These are phyloP conservation scores for Patiria miniata DNA, from an alignment of 35 echinoderm and acorn worm genomes.

Conservation along the genomic window DNA sequence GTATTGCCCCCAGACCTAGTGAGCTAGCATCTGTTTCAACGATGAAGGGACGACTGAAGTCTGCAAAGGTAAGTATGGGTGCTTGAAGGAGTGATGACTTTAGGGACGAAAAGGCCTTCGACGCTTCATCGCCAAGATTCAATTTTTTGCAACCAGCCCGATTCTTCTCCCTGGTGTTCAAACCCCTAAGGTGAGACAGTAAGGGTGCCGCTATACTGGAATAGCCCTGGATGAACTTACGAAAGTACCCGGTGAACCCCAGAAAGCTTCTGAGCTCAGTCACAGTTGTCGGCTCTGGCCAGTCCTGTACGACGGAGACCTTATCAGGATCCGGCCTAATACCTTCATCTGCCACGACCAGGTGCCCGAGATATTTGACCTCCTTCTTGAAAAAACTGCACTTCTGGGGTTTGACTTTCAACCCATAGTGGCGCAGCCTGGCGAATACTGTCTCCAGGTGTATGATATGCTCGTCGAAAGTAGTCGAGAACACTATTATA, in stretches of 20 bases:
- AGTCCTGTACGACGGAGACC: conserved; percentile 12
- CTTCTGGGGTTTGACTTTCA: background rate
- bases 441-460: background rate
- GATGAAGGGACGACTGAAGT: conserved; percentile 49
- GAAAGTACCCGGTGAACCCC: conserved; percentile 54
- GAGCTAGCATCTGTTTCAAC: conserved; percentile 58
- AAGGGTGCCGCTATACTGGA: conserved; percentile 53
- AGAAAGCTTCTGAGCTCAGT: conserved; percentile 54
- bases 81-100: conserved; percentile 12
- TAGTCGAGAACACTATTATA: background rate
- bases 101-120: conserved; percentile 24
- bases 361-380: background rate
- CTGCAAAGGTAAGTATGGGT: conserved; percentile 51
- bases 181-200: background rate
- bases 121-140: background rate
- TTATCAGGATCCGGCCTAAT: conserved; percentile 24
- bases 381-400: background rate
- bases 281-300: conserved; percentile 25
- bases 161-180: background rate
- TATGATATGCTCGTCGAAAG: too few relatives aligned
- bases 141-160: too few relatives aligned
- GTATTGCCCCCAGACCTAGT: background rate
- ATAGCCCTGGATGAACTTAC: conserved; percentile 49
- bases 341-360: background rate
- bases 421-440: background rate